These are phyloP conservation scores for Ruditapes philippinarum DNA, from an alignment of 1,140 invertebrate genomes.

Conservation along the genomic window DNA sequence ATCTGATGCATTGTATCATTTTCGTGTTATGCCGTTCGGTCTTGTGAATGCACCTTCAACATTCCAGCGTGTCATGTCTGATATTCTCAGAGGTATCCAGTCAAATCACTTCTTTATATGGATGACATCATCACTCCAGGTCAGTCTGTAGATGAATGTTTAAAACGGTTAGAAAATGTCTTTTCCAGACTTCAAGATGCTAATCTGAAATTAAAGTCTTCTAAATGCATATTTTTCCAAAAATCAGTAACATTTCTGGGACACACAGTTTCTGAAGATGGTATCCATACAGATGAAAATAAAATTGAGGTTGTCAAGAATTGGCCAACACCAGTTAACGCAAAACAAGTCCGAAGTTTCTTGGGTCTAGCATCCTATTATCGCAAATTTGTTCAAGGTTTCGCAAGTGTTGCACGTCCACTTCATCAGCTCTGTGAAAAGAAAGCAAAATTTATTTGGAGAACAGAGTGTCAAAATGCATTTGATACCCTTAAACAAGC, in stretches of 20 bases:
- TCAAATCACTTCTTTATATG: slow-evolving; percentile 31
- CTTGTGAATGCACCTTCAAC: too few species aligned
- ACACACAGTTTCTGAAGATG: too few species aligned
- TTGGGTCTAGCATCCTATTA: slow-evolving; percentile 1
- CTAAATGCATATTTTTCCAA: slow-evolving; percentile 67
- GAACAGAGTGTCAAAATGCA: not conserved
- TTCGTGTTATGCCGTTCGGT: slow-evolving; percentile 65
- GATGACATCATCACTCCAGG: slow-evolving; percentile 43
- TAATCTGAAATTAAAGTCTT: too few species aligned
- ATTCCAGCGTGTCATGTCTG: slow-evolving; percentile 39
- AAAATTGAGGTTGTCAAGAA: slow-evolving; percentile 42
- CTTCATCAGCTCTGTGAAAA: slow-evolving; percentile 7
- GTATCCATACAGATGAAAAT: not conserved
- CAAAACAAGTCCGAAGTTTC: slow-evolving; percentile 43
- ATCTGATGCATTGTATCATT: slow-evolving; percentile 67
- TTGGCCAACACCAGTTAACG: slow-evolving; percentile 56
- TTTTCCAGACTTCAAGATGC: too few species aligned
- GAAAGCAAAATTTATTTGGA: slow-evolving; percentile 1
- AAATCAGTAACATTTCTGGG: too few species aligned
- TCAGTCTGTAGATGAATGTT: too few species aligned
- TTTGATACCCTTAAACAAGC: slow-evolving; percentile 8
- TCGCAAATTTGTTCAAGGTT: not conserved
- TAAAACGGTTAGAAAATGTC: too few species aligned
- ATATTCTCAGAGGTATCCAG: slow-evolving; percentile 5
- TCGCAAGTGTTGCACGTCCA: not conserved